These are phyloP conservation scores for Macrosoma leucophasiata DNA, from an alignment of 2,888 invertebrate genomes.

Conservation along the genomic window DNA sequence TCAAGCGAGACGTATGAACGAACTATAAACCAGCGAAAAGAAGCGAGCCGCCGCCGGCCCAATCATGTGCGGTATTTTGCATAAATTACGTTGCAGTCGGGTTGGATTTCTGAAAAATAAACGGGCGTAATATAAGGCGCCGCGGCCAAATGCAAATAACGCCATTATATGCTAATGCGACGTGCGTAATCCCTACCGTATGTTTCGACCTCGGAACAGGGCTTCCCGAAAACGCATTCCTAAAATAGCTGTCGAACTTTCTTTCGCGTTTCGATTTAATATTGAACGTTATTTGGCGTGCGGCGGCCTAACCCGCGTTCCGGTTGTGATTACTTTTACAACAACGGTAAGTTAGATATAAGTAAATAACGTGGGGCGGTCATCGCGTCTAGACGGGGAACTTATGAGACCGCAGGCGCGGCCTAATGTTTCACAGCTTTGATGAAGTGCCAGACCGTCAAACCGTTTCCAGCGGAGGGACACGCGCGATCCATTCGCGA, in stretches of 20 bases:
- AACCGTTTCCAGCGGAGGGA: constrained; percentile 37
- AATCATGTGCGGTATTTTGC: constrained; percentile 65
- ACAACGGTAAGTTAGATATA: too few species aligned
- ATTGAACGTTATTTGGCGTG: constrained; percentile 11
- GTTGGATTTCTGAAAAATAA: constrained; percentile 64
- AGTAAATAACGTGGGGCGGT: too few species aligned
- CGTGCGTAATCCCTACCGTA: constrained; percentile 58
- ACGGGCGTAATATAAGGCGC: constrained; percentile 57
- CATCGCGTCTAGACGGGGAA: constrained; percentile 46
- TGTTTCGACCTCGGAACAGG: constrained; percentile 46
- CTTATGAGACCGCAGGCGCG: constrained; percentile 40
- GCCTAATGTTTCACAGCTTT: constrained; percentile 50
- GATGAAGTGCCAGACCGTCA: constrained; percentile 45
- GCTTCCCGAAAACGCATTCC: constrained; percentile 48
- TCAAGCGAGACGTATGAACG: constrained; percentile 34
- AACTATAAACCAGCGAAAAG: constrained; percentile 38
- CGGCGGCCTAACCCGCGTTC: too few species aligned
- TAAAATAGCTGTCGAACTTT: constrained; percentile 38
- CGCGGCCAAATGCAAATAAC: constrained; percentile 63
- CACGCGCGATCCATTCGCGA: constrained; percentile 39
- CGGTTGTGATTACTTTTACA: too few species aligned
- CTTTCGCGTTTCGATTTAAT: constrained; percentile 29
- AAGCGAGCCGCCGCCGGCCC: constrained; percentile 28
- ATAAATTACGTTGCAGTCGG: constrained; percentile 62
- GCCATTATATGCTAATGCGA: constrained; percentile 69